Percentiles rank a stretch among this genome's conserved stretches.
Conservation (phyloP, 1,140 invertebrate genomes). For the Diorhabda sublineata region DNA sequence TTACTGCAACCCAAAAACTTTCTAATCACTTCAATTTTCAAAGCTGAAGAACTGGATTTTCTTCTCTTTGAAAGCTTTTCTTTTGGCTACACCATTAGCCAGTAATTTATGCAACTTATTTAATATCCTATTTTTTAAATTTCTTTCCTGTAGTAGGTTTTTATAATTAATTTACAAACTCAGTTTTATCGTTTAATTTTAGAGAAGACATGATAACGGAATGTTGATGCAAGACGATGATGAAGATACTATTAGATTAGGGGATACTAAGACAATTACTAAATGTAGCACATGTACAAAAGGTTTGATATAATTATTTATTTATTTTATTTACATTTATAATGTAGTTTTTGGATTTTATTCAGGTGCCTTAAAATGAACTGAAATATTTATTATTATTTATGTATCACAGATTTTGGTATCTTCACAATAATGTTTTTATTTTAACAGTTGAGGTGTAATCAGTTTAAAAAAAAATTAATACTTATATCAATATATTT, state of each 20-base stretch:
- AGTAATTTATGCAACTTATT: no score
- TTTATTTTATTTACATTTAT: background rate
- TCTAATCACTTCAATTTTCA: no score
- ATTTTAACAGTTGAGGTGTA: background rate
- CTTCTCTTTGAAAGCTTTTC: no score
- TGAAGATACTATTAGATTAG: constrained; percentile 57
- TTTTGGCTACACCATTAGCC: no score
- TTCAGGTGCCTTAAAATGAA: constrained; percentile 13
- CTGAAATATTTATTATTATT: background rate
- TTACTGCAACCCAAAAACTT: no score
- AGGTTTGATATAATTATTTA: constrained; percentile 27
- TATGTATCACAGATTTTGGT: background rate
- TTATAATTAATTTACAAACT: no score
- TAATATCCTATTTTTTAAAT: no score
- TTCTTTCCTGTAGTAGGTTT: no score
- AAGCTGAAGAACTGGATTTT: no score
- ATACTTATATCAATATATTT: background rate
- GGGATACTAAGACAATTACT: constrained; percentile 49
- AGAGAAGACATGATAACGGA: constrained; percentile 63
- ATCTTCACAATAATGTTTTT: background rate
- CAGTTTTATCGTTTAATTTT: constrained; percentile 41
- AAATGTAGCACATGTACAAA: constrained; percentile 42
- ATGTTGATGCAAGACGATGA: constrained; percentile 55
- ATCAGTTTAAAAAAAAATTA: background rate
- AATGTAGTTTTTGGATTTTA: background rate